These are phyloP conservation scores for Synanceia verrucosa DNA, from an alignment of 2,797 vertebrate species.

Conservation along the genomic window DNA sequence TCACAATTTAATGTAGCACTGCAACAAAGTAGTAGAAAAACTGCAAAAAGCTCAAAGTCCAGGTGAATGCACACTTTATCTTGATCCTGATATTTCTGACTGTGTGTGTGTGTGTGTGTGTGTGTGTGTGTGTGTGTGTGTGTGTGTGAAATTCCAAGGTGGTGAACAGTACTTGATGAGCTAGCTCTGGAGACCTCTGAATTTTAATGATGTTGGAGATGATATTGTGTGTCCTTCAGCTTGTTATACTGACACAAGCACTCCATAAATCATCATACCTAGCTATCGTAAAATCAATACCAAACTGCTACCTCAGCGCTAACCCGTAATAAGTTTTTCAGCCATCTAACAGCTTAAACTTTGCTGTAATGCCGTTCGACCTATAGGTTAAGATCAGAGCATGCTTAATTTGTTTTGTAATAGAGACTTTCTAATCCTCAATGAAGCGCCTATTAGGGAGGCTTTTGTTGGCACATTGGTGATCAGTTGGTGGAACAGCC, in stretches of 20 bases:
- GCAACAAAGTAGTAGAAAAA: conserved; percentile 31
- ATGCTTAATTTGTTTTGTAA: conserved; percentile 99
- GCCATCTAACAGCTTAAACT: conserved; percentile 97
- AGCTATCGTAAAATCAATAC: conserved; percentile 99
- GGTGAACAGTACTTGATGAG: conserved; percentile 96
- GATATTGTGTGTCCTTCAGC: conserved; percentile 99
- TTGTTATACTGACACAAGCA: conserved; percentile 99
- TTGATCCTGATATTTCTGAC: conserved; percentile 58
- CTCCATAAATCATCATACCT: conserved; percentile 99
- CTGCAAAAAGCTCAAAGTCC: conserved; percentile 35
- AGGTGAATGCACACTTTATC: conserved; percentile 53
- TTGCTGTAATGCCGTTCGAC: conserved; percentile 93
- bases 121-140: conserved; percentile 53
- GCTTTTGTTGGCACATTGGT: conserved; percentile 97
- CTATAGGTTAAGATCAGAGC: conserved; percentile 95
- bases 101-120: conserved; percentile 56
- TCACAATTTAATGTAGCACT: not conserved
- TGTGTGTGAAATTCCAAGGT: conserved; percentile 85
- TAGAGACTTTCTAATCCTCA: conserved; percentile 99
- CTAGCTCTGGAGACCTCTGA: conserved; percentile 99
- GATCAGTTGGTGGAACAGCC: conserved; percentile 98
- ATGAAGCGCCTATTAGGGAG: conserved; percentile 98
- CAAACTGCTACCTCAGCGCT: conserved; percentile 99
- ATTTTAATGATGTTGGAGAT: conserved; percentile 99
- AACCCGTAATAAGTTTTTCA: conserved; percentile 98